Conservation (phyloP, 2,113 vertebrate genomes). For the Chloropsis cyanopogon region DNA sequence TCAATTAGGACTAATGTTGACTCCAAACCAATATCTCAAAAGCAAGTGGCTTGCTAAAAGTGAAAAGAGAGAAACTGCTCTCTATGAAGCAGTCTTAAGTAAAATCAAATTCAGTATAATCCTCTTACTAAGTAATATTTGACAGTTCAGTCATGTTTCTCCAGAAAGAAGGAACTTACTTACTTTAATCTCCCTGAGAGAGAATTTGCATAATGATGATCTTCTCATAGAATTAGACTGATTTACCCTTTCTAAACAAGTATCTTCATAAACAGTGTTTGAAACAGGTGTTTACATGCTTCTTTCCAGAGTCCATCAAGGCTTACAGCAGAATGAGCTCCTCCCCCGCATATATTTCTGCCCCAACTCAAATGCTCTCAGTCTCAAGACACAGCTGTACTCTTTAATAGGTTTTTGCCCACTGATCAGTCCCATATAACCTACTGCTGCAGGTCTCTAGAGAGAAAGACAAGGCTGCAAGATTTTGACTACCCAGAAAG, state of each 20-base stretch:
- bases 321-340: not conserved
- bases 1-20: constrained; percentile 5
- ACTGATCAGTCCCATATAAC: not conserved
- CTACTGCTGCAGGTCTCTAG: not conserved
- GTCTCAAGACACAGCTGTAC: not conserved
- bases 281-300: not conserved
- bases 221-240: constrained; percentile 5
- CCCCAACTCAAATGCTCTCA: not conserved
- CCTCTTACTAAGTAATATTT: constrained; percentile 49
- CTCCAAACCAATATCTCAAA: not conserved
- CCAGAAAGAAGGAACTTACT: constrained; percentile 7
- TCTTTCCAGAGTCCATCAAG: not conserved
- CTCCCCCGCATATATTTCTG: not conserved
- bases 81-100: not conserved
- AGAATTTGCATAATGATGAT: not conserved
- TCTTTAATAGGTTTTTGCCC: not conserved
- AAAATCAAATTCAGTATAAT: constrained; percentile 43
- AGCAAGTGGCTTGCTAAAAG: not conserved
- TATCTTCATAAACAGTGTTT: not conserved
- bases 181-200: constrained; percentile 25
- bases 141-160: not conserved
- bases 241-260: not conserved
- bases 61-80: not conserved
- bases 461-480: not conserved
- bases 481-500: not conserved